Conservation (phyloP, 1,140 invertebrate species). For the Eubasilissa regina region DNA sequence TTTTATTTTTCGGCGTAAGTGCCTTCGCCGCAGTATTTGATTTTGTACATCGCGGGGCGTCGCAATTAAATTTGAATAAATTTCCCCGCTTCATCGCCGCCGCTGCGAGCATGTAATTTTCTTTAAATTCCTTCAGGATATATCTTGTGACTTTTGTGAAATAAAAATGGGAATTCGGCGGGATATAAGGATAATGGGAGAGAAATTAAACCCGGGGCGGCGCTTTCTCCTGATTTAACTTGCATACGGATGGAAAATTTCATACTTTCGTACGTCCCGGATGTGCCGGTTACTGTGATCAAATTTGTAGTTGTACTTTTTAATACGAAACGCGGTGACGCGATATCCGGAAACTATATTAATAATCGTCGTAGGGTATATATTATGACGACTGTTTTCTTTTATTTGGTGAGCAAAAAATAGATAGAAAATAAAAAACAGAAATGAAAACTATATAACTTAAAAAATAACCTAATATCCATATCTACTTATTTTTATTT, state of each 20-base stretch:
- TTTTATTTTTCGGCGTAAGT: neutral
- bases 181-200: constrained; percentile 12
- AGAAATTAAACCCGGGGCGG: constrained; percentile 1
- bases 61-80: constrained; percentile 19
- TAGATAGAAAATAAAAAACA: too few species aligned
- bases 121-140: neutral
- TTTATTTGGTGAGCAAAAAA: too few species aligned
- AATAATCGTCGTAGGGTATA: too few species aligned
- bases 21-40: neutral
- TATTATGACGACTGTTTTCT: too few species aligned
- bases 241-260: neutral
- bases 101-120: constrained; percentile 6
- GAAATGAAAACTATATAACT: too few species aligned
- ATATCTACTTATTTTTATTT: too few species aligned
- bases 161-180: neutral
- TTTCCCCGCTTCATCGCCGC: constrained; percentile 1
- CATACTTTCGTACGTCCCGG: too few species aligned
- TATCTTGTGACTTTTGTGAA: neutral
- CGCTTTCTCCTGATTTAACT: constrained; percentile 2
- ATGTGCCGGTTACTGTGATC: too few species aligned
- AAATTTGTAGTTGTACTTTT: too few species aligned
- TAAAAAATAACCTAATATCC: too few species aligned
- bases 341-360: too few species aligned
- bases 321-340: too few species aligned
- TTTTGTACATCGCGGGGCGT: constrained; percentile 1